Conservation (phyloP, 2,888 invertebrate species). For the Zaprionus lineosus region DNA sequence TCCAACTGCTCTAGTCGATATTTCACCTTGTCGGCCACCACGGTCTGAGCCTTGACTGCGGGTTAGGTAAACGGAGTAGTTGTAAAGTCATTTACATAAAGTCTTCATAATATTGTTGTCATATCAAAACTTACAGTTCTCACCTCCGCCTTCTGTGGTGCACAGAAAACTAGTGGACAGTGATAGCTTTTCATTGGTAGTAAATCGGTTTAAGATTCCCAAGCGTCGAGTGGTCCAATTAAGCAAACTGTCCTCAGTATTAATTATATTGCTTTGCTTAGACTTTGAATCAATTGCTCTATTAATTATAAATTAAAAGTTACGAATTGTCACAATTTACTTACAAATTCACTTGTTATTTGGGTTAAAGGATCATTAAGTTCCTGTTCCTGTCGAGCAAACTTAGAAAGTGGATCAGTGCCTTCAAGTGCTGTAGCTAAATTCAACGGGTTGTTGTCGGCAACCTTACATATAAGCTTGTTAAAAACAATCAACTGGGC, state of each 20-base stretch:
- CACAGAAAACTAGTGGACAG: constrained; percentile 93
- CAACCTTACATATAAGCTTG: too few species aligned
- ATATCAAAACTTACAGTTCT: constrained; percentile 86
- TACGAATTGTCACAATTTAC: constrained; percentile 14
- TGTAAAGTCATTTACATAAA: neutral
- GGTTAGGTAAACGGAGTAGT: too few species aligned
- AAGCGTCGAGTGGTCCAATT: constrained; percentile 90
- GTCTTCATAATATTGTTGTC: neutral
- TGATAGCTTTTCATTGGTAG: constrained; percentile 95
- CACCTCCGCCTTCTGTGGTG: constrained; percentile 81
- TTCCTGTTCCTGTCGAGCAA: constrained; percentile 85
- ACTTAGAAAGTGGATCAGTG: constrained; percentile 89
- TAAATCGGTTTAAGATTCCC: constrained; percentile 93
- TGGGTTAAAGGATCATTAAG: constrained; percentile 86
- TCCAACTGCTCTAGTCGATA: constrained; percentile 96
- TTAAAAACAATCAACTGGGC: constrained; percentile 15
- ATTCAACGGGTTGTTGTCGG: constrained; percentile 83
- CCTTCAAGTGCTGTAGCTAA: constrained; percentile 85
- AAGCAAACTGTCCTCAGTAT: constrained; percentile 83
- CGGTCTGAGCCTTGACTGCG: constrained; percentile 90
- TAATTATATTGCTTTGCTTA: constrained; percentile 54
- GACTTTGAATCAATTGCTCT: too few species aligned
- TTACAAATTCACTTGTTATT: constrained; percentile 84
- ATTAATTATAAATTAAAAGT: neutral
- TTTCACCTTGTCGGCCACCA: constrained; percentile 91